These are phyloP conservation scores for Microcaecilia unicolor DNA, from an alignment of 2,797 vertebrate species.

Conservation along the genomic window DNA sequence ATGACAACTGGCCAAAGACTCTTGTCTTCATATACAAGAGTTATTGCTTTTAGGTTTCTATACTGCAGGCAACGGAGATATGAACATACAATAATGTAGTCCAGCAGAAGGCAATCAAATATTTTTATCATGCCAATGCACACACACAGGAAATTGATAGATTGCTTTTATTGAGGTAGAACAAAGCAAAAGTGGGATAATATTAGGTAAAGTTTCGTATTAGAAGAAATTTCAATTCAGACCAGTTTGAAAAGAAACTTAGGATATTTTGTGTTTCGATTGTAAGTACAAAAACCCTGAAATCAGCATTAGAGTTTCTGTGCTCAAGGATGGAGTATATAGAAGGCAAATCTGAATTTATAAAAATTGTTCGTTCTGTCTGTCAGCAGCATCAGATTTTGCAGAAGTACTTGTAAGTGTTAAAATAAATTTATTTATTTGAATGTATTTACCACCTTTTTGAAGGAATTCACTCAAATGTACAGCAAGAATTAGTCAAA, in stretches of 20 bases:
- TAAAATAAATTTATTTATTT: too few relatives aligned
- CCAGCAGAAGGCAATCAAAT: conserved; percentile 34
- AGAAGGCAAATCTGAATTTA: too few relatives aligned
- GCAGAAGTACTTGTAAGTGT: too few relatives aligned
- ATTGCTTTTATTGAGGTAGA: conserved; percentile 23
- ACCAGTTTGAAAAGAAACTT: conserved; percentile 32
- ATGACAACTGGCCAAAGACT: conserved; percentile 53
- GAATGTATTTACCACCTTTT: too few relatives aligned
- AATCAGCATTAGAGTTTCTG: too few relatives aligned
- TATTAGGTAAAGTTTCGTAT: conserved; percentile 30
- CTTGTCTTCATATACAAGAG: conserved; percentile 40
- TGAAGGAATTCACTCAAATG: too few relatives aligned
- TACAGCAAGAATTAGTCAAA: too few relatives aligned
- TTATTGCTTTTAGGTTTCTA: conserved; percentile 45
- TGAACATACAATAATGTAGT: conserved; percentile 47
- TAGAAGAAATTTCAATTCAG: conserved; percentile 34
- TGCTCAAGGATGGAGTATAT: too few relatives aligned
- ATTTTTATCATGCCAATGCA: conserved; percentile 23
- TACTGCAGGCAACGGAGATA: conserved; percentile 38
- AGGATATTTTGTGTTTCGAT: too few relatives aligned
- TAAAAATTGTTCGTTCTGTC: too few relatives aligned
- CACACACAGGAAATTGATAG: conserved; percentile 19
- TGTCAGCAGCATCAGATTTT: too few relatives aligned
- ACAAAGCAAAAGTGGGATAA: conserved; percentile 28
- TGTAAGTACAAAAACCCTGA: too few relatives aligned